These are phyloP conservation scores for Ceratina japonica DNA, from an alignment of 1,140 invertebrate genomes.

Conservation along the genomic window DNA sequence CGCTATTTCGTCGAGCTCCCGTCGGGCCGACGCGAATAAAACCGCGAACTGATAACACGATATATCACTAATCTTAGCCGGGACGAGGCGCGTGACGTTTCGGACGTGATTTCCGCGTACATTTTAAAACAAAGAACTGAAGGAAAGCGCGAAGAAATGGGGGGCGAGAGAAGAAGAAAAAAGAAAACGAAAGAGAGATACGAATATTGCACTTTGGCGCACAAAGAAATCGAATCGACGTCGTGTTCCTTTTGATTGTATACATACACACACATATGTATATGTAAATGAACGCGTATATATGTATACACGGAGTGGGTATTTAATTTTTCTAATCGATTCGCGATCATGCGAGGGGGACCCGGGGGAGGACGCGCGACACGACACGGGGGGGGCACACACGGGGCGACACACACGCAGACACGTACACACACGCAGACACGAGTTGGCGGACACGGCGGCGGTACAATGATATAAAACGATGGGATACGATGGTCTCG, in stretches of 20 bases:
- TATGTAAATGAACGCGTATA: background rate
- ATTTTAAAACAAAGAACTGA: background rate
- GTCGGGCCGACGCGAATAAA: background rate
- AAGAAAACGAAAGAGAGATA: background rate
- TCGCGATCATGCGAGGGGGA: slow-evolving; percentile 16
- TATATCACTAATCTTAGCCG: slow-evolving; percentile 47
- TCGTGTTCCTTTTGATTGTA: slow-evolving; percentile 45
- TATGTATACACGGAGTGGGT: slow-evolving; percentile 37
- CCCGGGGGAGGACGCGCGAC: background rate
- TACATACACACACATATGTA: slow-evolving; percentile 14
- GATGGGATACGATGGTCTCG: background rate
- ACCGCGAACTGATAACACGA: background rate
- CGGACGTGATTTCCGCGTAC: slow-evolving; percentile 10
- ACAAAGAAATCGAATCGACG: slow-evolving; percentile 36
- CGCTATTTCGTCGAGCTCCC: slow-evolving; percentile 23
- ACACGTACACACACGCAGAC: background rate
- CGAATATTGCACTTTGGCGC: slow-evolving; percentile 48
- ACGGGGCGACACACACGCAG: background rate
- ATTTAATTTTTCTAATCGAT: slow-evolving; percentile 53
- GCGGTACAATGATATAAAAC: background rate
- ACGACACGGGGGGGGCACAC: no score
- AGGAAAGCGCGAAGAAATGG: background rate
- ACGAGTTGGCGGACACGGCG: slow-evolving; percentile 3
- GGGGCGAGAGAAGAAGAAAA: no score
- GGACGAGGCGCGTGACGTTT: slow-evolving; percentile 48